Conservation (phyloP, 2,888 invertebrate species). For the Timema podura region DNA sequence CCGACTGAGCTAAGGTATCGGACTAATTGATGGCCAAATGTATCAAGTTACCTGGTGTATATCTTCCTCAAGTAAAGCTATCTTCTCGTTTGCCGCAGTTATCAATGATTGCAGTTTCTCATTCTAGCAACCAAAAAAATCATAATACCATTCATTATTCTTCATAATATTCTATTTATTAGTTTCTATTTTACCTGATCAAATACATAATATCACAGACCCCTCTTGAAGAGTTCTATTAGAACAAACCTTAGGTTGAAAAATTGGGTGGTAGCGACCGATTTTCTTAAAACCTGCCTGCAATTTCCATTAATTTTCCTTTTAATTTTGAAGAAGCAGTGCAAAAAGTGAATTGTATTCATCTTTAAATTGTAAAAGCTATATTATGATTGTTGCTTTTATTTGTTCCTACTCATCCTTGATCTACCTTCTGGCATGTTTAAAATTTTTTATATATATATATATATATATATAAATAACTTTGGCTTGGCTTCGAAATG, state of each 20-base stretch:
- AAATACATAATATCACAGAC: too few relatives aligned
- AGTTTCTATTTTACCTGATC: background rate
- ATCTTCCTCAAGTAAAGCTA: constrained; percentile 44
- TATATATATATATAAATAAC: too few relatives aligned
- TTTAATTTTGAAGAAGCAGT: too few relatives aligned
- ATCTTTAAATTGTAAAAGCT: background rate
- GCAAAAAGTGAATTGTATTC: too few relatives aligned
- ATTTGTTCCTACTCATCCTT: background rate
- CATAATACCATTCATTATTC: background rate
- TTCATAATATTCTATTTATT: background rate
- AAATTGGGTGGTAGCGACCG: too few relatives aligned
- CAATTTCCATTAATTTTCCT: too few relatives aligned
- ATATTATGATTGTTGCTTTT: background rate
- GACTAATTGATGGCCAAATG: too few relatives aligned
- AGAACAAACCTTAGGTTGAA: too few relatives aligned
- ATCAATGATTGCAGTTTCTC: constrained; percentile 46
- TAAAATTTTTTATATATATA: background rate
- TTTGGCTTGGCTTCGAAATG: too few relatives aligned
- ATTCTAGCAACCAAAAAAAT: constrained; percentile 38
- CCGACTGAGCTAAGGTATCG: too few relatives aligned
- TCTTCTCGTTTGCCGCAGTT: constrained; percentile 40
- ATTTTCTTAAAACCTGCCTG: too few relatives aligned
- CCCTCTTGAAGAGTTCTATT: too few relatives aligned
- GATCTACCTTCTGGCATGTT: background rate
- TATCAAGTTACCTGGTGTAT: constrained; percentile 29